These are phyloP conservation scores for Cercopithecus mitis DNA, from an alignment of 2,797 vertebrate genomes.

Conservation along the genomic window DNA sequence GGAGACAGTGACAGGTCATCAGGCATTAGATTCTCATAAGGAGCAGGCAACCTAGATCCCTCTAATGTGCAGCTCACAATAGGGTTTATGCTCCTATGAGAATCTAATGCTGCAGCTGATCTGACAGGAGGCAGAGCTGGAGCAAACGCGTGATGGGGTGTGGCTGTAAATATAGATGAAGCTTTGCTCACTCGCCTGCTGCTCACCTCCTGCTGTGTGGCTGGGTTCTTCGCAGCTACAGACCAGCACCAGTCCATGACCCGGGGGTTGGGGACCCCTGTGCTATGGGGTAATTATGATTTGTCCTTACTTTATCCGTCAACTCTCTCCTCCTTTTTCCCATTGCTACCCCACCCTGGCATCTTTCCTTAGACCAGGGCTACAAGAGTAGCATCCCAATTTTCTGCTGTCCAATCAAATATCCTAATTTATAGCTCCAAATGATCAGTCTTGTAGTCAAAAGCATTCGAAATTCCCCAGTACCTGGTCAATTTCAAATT, in stretches of 20 bases:
- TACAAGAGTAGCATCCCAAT: not conserved
- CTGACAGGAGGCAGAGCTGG: not conserved
- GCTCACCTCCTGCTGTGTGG: not conserved
- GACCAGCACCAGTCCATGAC: not conserved
- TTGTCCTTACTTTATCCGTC: not conserved
- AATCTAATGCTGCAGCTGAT: not conserved
- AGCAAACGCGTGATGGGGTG: not conserved
- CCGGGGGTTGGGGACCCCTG: not conserved
- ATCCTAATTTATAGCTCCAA: not conserved
- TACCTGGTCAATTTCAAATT: not conserved
- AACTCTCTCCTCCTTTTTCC: not conserved
- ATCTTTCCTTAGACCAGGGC: not conserved
- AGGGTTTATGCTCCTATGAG: not conserved
- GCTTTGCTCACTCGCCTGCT: not conserved
- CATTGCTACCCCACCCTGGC: not conserved
- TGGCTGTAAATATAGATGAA: not conserved
- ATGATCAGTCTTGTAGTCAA: not conserved
- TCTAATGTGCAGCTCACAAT: not conserved
- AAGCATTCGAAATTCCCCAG: not conserved
- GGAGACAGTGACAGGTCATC: not conserved
- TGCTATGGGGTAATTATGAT: not conserved
- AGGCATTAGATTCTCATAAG: not conserved
- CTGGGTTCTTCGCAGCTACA: not conserved
- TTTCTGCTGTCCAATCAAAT: not conserved
- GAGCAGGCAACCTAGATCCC: not conserved